Evolutionary conservation across 2,113 vertebrate genomes (phyloP), one percentile per base, ranked within the genome.

Genomic region (Rhinoderma darwinii): DNA sequence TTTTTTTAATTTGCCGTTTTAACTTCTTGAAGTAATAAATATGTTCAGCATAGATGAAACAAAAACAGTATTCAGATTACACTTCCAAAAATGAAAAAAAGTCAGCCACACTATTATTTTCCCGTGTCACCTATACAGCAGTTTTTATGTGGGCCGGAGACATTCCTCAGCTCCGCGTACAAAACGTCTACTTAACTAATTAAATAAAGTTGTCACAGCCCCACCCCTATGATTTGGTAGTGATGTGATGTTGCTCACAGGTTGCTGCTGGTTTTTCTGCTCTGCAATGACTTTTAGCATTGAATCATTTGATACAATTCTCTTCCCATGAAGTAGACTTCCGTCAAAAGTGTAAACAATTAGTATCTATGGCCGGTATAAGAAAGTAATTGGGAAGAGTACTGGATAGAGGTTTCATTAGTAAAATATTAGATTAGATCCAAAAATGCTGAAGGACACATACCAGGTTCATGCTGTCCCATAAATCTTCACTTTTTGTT

Each of bases 391-490:
- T 66, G 27, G 1, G 12, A 7, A 66, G 27, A 3, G 0, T 30
- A 63, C 12, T 35, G 30, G 63, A 15, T 30, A 15, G 15, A 32
- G 27, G 20, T 54, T 54, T 59, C 2, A n/a, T 2, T n/a, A n/a
- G 22, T 59, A 3, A 63, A 63, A 32, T 18, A 68, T 68, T 6
- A n/a, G 61, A 20, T 41, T 11, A 72, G n/a, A n/a, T n/a, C n/a
- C 22, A 11, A 32, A 11, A 41, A 39, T 25, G 9, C 37, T 22
- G 35, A 17, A 22, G 6, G 15, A 89, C 0, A 37, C 79, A 81
- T 89, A 99, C 98, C 96, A 95, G 90, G 84, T 96, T 96, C 86
- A 99, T 94, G 90, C 95, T 97, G 89, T 96, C 95, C 98, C 98
- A 99, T 17, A 99, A 91, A 85, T 97, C 94, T 66, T 96, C 92